Evolutionary conservation across 2,888 invertebrate species (phyloP), one percentile per base, ranked within the genome.

Genomic region (Noctua fimbriata): DNA sequence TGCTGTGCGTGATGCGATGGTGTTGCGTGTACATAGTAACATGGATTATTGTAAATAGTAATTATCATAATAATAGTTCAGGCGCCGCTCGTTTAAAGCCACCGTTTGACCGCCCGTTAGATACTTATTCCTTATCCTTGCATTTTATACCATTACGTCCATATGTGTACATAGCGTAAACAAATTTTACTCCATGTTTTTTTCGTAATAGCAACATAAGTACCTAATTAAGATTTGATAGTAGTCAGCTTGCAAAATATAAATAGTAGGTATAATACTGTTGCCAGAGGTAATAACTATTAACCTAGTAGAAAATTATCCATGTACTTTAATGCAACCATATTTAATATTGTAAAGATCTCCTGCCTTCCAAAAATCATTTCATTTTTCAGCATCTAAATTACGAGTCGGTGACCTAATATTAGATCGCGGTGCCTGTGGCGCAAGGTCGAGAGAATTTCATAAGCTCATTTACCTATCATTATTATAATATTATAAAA

Each of bases 21-120:
- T 76, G 84, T 69, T 74, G 76, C 85, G 76, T 86, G 87, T 88
- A 81, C 49, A 79, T 81, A 83, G 21, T 85, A 55, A 71, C 69
- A 76, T 77, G 86, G 80, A 83, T 72, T 69, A 47, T 89, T 89
- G 88, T 89, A 88, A 89, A 88, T 89, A 88, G 69, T 84, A 75
- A 84, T 84, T 82, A 88, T 88, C 82, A 86, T 88, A 86, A 84
- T 88, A 88, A 84, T 83, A 79, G 73, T 81, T 73, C 74, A 73
- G 79, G 69, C 82, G 71, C 74, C 76, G 82, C 84, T 87, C 79
- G 82, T 78, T 73, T 73, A 79, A 85, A 67, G 79, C 83, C 76
- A 73, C 74, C 76, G 32, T 74, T 74, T 73, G 80, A 76, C 84
- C 80, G 82, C 85, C 82, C 79, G 76, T 74, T 86, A 79, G 79